These are phyloP conservation scores for Drosophila flavopinicola DNA, from an alignment of 2,888 invertebrate species.

Conservation along the genomic window DNA sequence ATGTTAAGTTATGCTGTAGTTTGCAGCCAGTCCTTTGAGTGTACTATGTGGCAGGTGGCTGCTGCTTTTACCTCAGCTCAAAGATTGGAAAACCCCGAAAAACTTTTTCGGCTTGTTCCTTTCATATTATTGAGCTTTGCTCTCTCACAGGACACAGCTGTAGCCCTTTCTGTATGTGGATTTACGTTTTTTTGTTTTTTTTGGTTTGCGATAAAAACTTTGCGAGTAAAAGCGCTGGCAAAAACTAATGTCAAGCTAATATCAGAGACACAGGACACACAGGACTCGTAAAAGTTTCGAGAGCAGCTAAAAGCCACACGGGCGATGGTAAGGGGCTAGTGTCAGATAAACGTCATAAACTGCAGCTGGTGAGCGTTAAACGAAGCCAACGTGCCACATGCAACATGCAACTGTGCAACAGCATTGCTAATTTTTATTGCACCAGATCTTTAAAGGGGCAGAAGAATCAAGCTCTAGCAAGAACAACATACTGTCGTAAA, in stretches of 20 bases:
- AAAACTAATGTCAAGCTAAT: conserved; percentile 47
- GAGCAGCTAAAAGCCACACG: conserved; percentile 28
- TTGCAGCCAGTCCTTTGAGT: background rate
- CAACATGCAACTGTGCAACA: conserved; percentile 29
- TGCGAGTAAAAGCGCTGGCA: conserved; percentile 11
- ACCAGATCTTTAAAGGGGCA: background rate
- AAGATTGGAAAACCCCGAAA: conserved; percentile 40
- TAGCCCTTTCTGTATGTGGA: conserved; percentile 18
- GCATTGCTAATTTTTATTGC: conserved; percentile 35
- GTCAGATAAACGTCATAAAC: conserved; percentile 50
- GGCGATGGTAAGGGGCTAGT: background rate
- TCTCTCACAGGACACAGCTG: conserved; percentile 18
- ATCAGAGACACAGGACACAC: conserved; percentile 14
- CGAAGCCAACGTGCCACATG: conserved; percentile 5
- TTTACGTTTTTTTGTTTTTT: background rate
- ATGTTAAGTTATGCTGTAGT: conserved; percentile 44
- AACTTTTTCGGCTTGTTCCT: conserved; percentile 32
- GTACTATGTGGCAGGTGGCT: conserved; percentile 13
- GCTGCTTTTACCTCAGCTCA: conserved; percentile 22
- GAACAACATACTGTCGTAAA: conserved; percentile 36
- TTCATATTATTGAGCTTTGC: conserved; percentile 36
- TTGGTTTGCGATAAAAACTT: conserved; percentile 48
- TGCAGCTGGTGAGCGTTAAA: conserved; percentile 34
- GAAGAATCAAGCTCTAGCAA: background rate
- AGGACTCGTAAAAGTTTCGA: conserved; percentile 29